Percentiles rank a stretch among this genome's conserved stretches.
phyloP scores from a whole-genome alignment of 2,888 invertebrate genomes.

The Argyresthia goedartella region DNA sequence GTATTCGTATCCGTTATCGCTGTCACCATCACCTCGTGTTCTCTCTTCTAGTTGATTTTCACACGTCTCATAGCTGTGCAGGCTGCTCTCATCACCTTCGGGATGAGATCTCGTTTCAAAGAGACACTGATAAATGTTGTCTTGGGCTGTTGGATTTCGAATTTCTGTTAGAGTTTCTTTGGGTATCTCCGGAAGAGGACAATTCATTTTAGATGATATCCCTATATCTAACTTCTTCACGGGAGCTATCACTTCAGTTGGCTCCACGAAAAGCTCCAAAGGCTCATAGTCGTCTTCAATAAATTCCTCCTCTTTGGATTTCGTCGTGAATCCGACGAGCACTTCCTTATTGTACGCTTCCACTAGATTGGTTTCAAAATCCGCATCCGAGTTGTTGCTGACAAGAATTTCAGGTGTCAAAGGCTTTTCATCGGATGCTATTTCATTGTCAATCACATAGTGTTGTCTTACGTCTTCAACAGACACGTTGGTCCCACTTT shows the following conservation, averaged over 20 bases:
- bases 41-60: slow-evolving; percentile 51
- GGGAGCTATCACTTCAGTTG: slow-evolving; percentile 34
- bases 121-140: slow-evolving; percentile 59
- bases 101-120: slow-evolving; percentile 60
- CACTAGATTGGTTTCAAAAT: slow-evolving; percentile 56
- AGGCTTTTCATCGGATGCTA: no score
- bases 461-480: no score
- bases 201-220: slow-evolving; percentile 47
- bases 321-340: slow-evolving; percentile 42
- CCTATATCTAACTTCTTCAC: slow-evolving; percentile 36
- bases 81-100: slow-evolving; percentile 59
- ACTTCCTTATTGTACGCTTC: slow-evolving; percentile 60
- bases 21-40: slow-evolving; percentile 57
- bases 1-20: slow-evolving; percentile 64
- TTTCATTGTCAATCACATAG: no score
- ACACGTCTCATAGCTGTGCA: slow-evolving; percentile 68
- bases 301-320: slow-evolving; percentile 30
- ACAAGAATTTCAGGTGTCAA: background rate
- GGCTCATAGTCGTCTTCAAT: slow-evolving; percentile 61
- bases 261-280: slow-evolving; percentile 48
- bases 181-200: slow-evolving; percentile 63
- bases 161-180: slow-evolving; percentile 21
- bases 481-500: slow-evolving; percentile 29
- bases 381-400: slow-evolving; percentile 22
- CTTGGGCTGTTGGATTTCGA: slow-evolving; percentile 20